A percentile compares a stretch with the other conserved stretches of the same genome.
These are phyloP conservation scores for Cryptocephalus moraei DNA, from an alignment of 2,888 invertebrate species.

Conservation along the genomic window DNA sequence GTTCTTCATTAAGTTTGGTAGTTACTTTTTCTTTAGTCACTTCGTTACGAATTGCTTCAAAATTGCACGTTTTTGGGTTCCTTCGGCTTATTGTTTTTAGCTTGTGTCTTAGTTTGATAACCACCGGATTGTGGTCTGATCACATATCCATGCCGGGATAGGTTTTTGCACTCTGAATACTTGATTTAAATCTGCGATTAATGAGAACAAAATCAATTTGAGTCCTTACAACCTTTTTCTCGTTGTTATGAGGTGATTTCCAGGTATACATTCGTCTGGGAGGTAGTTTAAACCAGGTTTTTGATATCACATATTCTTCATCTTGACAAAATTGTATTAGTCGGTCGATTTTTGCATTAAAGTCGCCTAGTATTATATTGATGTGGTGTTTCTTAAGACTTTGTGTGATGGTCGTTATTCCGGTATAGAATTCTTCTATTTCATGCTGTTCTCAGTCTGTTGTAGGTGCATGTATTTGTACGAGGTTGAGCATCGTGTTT, in stretches of 20 bases:
- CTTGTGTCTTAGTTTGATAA: too few species aligned
- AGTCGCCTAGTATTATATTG: neutral
- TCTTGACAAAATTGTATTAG: neutral
- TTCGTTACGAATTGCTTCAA: too few species aligned
- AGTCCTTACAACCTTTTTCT: neutral
- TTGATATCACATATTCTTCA: neutral
- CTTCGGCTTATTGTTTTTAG: too few species aligned
- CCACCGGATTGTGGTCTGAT: too few species aligned
- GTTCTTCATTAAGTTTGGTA: too few species aligned
- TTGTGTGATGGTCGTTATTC: neutral
- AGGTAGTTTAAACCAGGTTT: neutral
- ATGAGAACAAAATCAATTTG: neutral
- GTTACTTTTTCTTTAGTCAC: too few species aligned
- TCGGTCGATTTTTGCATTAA: neutral
- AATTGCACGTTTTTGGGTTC: too few species aligned
- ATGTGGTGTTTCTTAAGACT: neutral
- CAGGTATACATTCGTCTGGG: neutral
- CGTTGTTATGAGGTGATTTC: neutral
- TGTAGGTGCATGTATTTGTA: neutral
- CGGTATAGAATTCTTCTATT: slow-evolving; percentile 1
- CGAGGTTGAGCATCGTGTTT: neutral
- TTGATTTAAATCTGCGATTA: neutral
- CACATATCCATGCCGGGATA: too few species aligned
- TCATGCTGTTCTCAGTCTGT: neutral
- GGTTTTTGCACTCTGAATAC: too few species aligned